Conservation (phyloP, 2,888 invertebrate species). For the Macrophya annulata region DNA sequence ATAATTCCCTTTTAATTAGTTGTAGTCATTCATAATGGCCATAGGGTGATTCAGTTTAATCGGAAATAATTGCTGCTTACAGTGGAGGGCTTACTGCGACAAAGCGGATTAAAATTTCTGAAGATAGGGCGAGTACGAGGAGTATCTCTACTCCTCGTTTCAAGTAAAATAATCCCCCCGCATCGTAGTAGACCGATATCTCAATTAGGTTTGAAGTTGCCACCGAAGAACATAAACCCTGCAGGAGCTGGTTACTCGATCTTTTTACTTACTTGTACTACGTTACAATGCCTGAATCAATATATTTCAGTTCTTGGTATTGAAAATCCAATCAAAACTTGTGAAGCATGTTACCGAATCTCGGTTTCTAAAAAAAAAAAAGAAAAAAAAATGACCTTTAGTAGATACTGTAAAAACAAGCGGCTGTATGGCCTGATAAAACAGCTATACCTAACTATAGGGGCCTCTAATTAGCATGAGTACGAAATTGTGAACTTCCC, state of each 20-base stretch:
- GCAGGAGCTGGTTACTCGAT: background rate
- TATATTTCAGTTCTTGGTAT: background rate
- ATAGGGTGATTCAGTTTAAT: constrained; percentile 9
- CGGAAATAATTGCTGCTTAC: constrained; percentile 20
- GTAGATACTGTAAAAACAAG: background rate
- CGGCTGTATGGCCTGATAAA: background rate
- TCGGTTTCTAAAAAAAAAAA: background rate
- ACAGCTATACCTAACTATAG: background rate
- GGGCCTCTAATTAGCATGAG: background rate
- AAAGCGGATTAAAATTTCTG: constrained; percentile 25
- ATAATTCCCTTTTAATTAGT: constrained; percentile 32
- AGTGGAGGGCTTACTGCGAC: constrained; percentile 1
- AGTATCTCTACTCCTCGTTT: constrained; percentile 19
- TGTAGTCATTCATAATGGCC: constrained; percentile 14
- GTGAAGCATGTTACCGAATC: background rate
- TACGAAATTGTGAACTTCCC: constrained; percentile 15
- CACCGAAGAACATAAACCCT: background rate
- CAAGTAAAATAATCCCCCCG: background rate
- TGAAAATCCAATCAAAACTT: background rate
- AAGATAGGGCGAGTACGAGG: background rate
- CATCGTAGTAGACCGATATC: background rate
- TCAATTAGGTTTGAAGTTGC: background rate
- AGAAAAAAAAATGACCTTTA: background rate
- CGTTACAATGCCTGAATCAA: background rate
- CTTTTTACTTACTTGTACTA: background rate